Conservation (phyloP, 2,797 vertebrate genomes). For the Clarias pachynema region DNA sequence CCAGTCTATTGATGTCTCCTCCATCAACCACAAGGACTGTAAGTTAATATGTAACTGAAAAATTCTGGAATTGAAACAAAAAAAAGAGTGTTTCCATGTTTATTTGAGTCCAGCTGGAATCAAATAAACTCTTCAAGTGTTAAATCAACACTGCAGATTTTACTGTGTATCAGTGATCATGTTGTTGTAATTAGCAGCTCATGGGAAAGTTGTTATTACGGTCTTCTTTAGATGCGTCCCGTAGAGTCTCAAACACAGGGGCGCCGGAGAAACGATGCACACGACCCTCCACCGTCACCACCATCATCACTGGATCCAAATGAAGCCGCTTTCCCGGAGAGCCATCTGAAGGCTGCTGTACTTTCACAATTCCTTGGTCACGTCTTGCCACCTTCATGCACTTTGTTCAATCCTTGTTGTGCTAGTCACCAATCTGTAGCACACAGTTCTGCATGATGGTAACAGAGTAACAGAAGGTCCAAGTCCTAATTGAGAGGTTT, state of each 20-base stretch:
- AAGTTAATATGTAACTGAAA: conserved; percentile 50
- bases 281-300: conserved; percentile 75
- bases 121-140: too few relatives aligned
- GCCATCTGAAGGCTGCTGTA: conserved; percentile 74
- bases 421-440: conserved; percentile 27
- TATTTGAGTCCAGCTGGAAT: too few relatives aligned
- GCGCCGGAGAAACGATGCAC: conserved; percentile 57
- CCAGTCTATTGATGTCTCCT: conserved; percentile 83
- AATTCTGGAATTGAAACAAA: too few relatives aligned
- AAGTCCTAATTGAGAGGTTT: conserved; percentile 22
- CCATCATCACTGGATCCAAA: conserved; percentile 81
- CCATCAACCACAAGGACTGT: conserved; percentile 73
- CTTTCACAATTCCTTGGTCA: conserved; percentile 49
- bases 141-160: too few relatives aligned
- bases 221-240: conserved; percentile 39
- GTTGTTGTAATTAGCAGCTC: not conserved
- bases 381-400: conserved; percentile 37
- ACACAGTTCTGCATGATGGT: conserved; percentile 3
- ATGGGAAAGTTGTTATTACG: conserved; percentile 37
- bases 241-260: conserved; percentile 50
- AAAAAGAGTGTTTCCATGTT: too few relatives aligned
- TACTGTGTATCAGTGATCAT: not conserved
- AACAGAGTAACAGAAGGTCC: conserved; percentile 16
- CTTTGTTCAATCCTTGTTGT: conserved; percentile 35
- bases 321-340: conserved; percentile 72